Conservation (phyloP, 1,140 invertebrate species). For the Bombyx mandarina region DNA sequence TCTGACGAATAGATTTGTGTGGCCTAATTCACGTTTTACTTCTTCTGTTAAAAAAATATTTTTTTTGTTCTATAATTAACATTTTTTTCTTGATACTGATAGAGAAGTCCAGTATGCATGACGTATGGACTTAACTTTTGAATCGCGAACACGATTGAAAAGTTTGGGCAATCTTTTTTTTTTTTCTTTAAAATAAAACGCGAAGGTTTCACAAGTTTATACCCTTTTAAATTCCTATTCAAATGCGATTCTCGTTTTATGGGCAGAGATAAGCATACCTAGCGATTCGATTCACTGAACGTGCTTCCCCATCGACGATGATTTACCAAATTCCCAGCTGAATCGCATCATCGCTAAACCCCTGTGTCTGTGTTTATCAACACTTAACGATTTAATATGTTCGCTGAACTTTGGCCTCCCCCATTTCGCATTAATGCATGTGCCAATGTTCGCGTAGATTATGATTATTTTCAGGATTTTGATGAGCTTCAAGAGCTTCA, state of each 20-base stretch:
- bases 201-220: too few species aligned
- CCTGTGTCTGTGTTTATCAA: slow-evolving; percentile 63
- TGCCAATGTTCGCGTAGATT: slow-evolving; percentile 31
- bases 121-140: too few species aligned
- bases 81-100: too few species aligned
- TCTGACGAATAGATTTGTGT: too few species aligned
- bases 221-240: neutral
- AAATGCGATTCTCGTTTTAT: slow-evolving; percentile 7
- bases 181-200: too few species aligned
- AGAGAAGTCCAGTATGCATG: too few species aligned
- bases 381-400: slow-evolving; percentile 67
- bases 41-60: too few species aligned
- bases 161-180: too few species aligned
- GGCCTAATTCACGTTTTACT: too few species aligned
- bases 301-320: slow-evolving; percentile 39
- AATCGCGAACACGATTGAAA: too few species aligned
- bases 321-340: slow-evolving; percentile 51
- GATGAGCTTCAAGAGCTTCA: slow-evolving; percentile 3
- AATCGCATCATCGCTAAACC: slow-evolving; percentile 48
- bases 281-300: slow-evolving; percentile 30
- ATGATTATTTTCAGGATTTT: slow-evolving; percentile 17
- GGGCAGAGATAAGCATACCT: slow-evolving; percentile 15
- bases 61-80: too few species aligned
- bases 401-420: slow-evolving; percentile 40
- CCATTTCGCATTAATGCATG: slow-evolving; percentile 32